Evolutionary conservation across 2,797 vertebrate species (phyloP).

Genomic region (Denticeps clupeoides): DNA sequence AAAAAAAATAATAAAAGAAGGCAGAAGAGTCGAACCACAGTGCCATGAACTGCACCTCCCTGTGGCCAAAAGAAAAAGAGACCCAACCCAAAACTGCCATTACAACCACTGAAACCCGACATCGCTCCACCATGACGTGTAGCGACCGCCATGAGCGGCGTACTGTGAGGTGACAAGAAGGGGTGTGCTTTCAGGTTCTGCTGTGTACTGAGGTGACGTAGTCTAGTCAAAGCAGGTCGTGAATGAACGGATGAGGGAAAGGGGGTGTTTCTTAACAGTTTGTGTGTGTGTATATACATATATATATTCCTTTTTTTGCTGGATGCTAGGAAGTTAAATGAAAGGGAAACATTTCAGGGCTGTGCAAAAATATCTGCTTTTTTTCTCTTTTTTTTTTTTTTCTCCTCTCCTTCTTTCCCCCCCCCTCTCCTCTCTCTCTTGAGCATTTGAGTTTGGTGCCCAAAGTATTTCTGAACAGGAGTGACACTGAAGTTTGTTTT

Average conservation of each 20-base stretch:
- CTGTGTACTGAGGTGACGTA: too few species aligned
- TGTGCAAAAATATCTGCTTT: constrained; percentile 16
- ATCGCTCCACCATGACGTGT: too few species aligned
- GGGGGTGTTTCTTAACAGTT: background rate
- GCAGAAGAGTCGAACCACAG: constrained; percentile 25
- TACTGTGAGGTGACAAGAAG: too few species aligned
- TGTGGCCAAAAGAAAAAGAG: constrained; percentile 37
- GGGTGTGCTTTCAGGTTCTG: too few species aligned
- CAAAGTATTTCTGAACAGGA: constrained; percentile 17
- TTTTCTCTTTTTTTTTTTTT: constrained; percentile 30
- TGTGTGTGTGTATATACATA: constrained; percentile 12
- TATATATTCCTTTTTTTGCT: constrained; percentile 26
- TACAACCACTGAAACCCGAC: background rate
- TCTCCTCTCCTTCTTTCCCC: too few species aligned
- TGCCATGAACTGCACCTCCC: constrained; percentile 48
- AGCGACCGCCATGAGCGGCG: too few species aligned
- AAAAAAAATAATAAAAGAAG: constrained; percentile 31
- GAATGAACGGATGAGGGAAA: background rate
- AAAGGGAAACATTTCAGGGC: constrained; percentile 53
- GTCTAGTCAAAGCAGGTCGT: too few species aligned
- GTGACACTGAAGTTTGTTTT: constrained; percentile 6
- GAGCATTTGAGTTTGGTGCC: too few species aligned
- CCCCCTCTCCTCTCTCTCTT: too few species aligned
- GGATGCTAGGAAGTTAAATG: constrained; percentile 34
- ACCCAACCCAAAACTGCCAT: constrained; percentile 9